These are phyloP conservation scores for Phocoena phocoena DNA, from an alignment of 2,113 vertebrate species.

Conservation along the genomic window DNA sequence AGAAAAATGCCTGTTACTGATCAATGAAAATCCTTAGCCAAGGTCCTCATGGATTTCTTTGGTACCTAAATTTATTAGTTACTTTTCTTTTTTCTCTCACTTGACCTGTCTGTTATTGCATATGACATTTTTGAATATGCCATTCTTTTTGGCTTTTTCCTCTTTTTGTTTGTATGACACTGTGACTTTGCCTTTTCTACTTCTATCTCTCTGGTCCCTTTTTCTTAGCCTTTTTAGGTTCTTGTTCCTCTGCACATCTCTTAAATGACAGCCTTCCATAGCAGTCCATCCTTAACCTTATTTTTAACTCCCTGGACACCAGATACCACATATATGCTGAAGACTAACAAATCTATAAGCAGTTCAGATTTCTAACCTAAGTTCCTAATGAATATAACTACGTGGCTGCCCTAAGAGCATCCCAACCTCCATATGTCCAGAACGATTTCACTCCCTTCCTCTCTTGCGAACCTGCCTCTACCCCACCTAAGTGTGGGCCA, in stretches of 20 bases:
- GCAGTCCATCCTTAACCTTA: not conserved
- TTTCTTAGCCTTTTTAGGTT: not conserved
- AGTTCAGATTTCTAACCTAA: not conserved
- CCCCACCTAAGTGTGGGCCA: not conserved
- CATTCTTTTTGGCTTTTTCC: not conserved
- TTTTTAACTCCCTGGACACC: not conserved
- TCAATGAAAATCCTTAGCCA: not conserved
- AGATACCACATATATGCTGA: not conserved
- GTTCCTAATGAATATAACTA: not conserved
- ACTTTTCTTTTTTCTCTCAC: not conserved
- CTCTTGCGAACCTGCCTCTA: not conserved
- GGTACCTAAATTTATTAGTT: not conserved
- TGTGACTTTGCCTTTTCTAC: not conserved
- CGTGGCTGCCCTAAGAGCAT: not conserved
- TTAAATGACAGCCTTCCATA: not conserved
- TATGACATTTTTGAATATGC: not conserved
- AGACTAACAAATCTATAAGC: not conserved
- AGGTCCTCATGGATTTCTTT: not conserved
- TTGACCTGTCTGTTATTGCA: not conserved
- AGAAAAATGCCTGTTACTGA: not conserved
- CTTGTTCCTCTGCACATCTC: not conserved
- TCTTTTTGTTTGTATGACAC: not conserved
- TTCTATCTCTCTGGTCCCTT: not conserved
- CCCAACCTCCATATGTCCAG: not conserved
- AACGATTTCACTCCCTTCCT: not conserved